Conservation (phyloP, 2,113 vertebrate species). For the Spizaetus ornatus region DNA sequence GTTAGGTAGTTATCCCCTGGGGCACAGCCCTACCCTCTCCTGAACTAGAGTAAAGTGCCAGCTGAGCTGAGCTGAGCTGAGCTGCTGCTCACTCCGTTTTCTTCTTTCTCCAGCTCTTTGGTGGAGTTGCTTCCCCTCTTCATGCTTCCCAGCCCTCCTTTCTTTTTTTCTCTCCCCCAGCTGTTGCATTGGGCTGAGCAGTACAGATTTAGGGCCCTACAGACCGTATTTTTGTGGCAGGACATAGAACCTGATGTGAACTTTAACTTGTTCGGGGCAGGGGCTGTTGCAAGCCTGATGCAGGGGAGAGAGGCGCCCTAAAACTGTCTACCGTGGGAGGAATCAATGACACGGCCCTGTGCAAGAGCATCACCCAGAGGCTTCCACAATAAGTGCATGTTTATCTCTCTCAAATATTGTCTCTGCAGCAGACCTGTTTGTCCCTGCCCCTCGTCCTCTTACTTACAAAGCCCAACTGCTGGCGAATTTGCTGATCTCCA, state of each 20-base stretch:
- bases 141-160: not conserved
- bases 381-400: not conserved
- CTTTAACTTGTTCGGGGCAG: not conserved
- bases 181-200: not conserved
- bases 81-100: not conserved
- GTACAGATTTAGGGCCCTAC: not conserved
- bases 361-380: conserved; percentile 62
- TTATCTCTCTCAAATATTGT: not conserved
- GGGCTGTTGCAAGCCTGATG: not conserved
- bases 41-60: not conserved
- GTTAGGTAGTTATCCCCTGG: too few relatives aligned
- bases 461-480: not conserved
- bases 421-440: not conserved
- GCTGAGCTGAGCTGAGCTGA: not conserved
- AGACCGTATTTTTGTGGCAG: not conserved
- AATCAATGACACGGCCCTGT: not conserved
- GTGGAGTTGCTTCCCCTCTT: not conserved
- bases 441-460: not conserved
- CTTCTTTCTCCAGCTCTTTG: not conserved
- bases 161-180: not conserved
- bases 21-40: not conserved
- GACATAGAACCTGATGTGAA: not conserved
- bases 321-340: not conserved
- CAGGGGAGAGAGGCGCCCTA: not conserved
- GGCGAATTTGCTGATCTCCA: fast-evolving